Percentiles rank a stretch among this genome's conserved stretches.
phyloP scores from a whole-genome alignment of 92 coral and sea anemone species.

The Epizoanthus fatuus region DNA sequence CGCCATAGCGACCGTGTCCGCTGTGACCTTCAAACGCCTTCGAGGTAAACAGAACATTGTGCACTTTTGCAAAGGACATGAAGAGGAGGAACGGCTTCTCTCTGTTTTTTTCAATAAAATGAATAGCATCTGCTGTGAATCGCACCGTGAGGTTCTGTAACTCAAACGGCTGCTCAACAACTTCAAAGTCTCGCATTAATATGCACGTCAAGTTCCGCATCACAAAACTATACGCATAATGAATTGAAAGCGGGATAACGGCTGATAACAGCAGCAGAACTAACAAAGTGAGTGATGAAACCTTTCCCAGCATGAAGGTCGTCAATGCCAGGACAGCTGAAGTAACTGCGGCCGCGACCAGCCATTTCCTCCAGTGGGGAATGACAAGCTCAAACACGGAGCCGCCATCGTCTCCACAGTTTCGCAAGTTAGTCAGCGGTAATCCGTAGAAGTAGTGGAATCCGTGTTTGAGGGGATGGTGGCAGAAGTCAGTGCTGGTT shows the following conservation, averaged over 20 bases:
- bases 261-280: conserved; percentile 14
- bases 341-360: conserved; percentile 31
- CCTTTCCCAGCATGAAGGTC: conserved; percentile 29
- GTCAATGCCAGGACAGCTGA: conserved; percentile 53
- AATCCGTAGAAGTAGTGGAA: conserved; percentile 88
- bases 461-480: conserved; percentile 87
- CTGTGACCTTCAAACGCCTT: conserved; percentile 82
- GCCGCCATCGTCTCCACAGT: conserved; percentile 61
- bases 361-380: conserved; percentile 50
- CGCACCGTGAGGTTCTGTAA: conserved; percentile 86
- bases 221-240: conserved; percentile 11
- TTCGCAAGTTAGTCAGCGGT: conserved; percentile 75
- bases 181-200: conserved; percentile 80
- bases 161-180: conserved; percentile 87
- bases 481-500: conserved; percentile 65
- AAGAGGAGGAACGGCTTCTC: conserved; percentile 83
- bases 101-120: conserved; percentile 70
- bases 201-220: conserved; percentile 60
- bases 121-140: conserved; percentile 84
- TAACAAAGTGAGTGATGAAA: not conserved
- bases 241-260: not conserved
- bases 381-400: conserved; percentile 51
- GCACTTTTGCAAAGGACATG: conserved; percentile 90
- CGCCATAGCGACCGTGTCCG: conserved; percentile 88
- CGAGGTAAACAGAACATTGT: conserved; percentile 79